Evolutionary conservation across 2,113 vertebrate genomes (phyloP), one percentile per base, ranked within the genome.

Genomic region (Pseudopipra pipra): DNA sequence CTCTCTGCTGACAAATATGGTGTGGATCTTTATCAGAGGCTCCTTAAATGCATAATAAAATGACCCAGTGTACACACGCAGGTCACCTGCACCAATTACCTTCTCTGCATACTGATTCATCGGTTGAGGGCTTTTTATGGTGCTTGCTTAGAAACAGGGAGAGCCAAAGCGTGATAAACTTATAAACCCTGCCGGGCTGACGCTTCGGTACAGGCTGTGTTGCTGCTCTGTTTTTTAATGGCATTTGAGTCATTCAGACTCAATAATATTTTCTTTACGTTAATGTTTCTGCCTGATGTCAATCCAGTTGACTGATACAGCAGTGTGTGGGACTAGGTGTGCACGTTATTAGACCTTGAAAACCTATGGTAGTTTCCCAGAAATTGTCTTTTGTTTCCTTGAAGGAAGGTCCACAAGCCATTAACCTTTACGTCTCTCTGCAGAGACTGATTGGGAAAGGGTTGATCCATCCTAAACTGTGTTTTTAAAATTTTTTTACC

Each of bases 51-150:
- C 19, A 3, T 72, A 63, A 56, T 81, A n/a, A 84, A 91, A 55
- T 83, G 77, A 61, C 30, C 77, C 52, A 62, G 30, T 72, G 62
- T 95, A 75, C 82, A 55, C 62, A 55, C 6, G 2, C 41, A 56
- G 67, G 72, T 86, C 58, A 88, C 80, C 93, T 94, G 71, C 89
- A 74, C 52, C 83, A 90, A 47, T 79, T 96, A 75, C 58, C 15
- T 87, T 87, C 74, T 94, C 79, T 89, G 55, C 54, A 46, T 54
- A 51, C 39, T 82, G 58, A 90, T 97, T 97, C 82, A 85, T 87
- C 3, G 13, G 24, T 79, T 85, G 94, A 88, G 58, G 23, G 75
- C 55, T 90, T 97, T 97, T 97, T 93, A 95, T 91, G 83, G 72
- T 85, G 35, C 90, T 91, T 94, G 49, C 86, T 89, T 94, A 95